phyloP scores from a whole-genome alignment of 1,140 invertebrate species.

The Rhopalosiphum padi region DNA sequence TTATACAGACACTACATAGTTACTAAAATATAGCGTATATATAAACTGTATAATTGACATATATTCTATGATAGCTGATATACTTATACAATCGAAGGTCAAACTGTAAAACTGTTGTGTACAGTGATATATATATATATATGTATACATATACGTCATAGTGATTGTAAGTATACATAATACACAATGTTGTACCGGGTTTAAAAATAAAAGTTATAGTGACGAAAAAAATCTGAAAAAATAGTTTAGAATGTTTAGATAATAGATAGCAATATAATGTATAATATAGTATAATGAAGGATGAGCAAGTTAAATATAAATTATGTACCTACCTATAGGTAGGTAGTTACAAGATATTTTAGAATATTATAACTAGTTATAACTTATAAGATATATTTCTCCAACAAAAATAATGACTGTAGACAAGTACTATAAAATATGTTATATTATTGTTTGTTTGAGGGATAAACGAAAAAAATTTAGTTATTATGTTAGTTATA shows the following conservation, averaged over 20 bases:
- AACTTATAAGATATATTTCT: too few species aligned
- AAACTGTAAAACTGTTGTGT: not conserved
- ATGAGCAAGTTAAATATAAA: not conserved
- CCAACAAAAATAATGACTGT: too few species aligned
- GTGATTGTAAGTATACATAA: not conserved
- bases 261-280: too few species aligned
- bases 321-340: not conserved
- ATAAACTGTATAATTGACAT: constrained; percentile 1
- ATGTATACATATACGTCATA: not conserved
- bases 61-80: constrained; percentile 4
- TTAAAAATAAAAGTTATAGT: not conserved
- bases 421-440: too few species aligned
- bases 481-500: too few species aligned
- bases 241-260: too few species aligned
- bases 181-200: not conserved
- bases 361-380: not conserved
- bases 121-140: not conserved
- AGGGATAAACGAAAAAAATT: too few species aligned
- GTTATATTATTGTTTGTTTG: too few species aligned
- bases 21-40: not conserved
- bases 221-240: not conserved
- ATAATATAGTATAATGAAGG: not conserved
- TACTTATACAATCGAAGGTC: constrained; percentile 13
- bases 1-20: not conserved
- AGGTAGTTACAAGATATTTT: not conserved